Evolutionary conservation across 37 sponge, comb jelly and placozoan genomes (phyloP).

Genomic region (Aplysina aerophoba): DNA sequence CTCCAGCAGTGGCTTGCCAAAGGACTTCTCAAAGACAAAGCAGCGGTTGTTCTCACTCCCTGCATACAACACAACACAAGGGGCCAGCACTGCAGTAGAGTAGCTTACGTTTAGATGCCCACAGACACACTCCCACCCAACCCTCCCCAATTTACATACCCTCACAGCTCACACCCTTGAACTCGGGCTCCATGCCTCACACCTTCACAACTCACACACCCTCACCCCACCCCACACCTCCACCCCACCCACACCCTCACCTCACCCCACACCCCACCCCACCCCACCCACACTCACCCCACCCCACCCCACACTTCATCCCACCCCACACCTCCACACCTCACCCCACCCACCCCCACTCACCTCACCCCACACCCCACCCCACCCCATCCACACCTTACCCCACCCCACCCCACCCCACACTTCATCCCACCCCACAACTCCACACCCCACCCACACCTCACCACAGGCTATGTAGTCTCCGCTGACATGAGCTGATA

Average conservation of each 20-base stretch:
- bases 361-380: neutral
- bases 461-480: conserved; percentile 87
- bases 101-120: neutral
- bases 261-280: neutral
- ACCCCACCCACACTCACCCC: neutral
- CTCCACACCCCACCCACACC: neutral
- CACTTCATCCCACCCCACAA: neutral
- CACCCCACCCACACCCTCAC: neutral
- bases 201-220: neutral
- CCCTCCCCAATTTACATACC: too few species aligned
- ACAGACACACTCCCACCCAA: neutral
- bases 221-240: neutral
- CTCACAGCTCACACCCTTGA: too few species aligned
- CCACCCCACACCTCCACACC: neutral
- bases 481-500: conserved; percentile 39
- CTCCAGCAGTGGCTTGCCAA: conserved; percentile 65
- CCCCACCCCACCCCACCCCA: neutral
- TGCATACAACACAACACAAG: neutral
- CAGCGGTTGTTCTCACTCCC: conserved; percentile 87
- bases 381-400: neutral
- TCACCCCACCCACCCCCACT: neutral
- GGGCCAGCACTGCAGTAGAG: neutral
- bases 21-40: conserved; percentile 71
- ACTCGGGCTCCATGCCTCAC: too few species aligned
- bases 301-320: neutral